Percentiles rank a stretch among this genome's conserved stretches.
Conservation (phyloP, 2,888 invertebrate genomes). For the Crocallis elinguaria region DNA sequence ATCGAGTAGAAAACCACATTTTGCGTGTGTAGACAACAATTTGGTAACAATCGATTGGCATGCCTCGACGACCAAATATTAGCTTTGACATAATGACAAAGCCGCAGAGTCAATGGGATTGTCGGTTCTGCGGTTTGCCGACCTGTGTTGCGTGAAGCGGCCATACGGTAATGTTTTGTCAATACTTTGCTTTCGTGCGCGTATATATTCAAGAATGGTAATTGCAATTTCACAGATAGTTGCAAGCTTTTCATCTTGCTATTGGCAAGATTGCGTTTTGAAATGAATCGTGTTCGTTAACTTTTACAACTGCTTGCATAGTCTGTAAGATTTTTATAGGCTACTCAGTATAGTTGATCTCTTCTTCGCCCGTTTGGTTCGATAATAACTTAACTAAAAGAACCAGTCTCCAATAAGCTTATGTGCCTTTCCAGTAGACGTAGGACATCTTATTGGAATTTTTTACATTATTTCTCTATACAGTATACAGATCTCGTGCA, state of each 20-base stretch:
- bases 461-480: no score
- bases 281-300: neutral
- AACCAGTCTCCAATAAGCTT: no score
- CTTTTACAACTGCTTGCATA: neutral
- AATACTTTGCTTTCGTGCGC: conserved; percentile 39
- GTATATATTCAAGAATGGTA: conserved; percentile 4
- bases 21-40: conserved; percentile 38
- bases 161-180: conserved; percentile 41
- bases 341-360: no score
- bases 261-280: neutral
- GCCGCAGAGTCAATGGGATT: conserved; percentile 73
- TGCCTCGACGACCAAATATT: conserved; percentile 69
- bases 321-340: neutral
- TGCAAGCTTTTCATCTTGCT: neutral
- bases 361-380: no score
- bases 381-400: no score
- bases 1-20: conserved; percentile 1
- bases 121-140: conserved; percentile 56
- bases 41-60: conserved; percentile 54
- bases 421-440: no score
- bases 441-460: no score
- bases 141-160: conserved; percentile 48
- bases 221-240: neutral
- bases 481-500: no score
- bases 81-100: conserved; percentile 78